Percentiles rank a stretch among this genome's conserved stretches.
Evolutionary conservation across 2,113 vertebrate genomes (phyloP).

Genomic region (Glaucomys volans): DNA sequence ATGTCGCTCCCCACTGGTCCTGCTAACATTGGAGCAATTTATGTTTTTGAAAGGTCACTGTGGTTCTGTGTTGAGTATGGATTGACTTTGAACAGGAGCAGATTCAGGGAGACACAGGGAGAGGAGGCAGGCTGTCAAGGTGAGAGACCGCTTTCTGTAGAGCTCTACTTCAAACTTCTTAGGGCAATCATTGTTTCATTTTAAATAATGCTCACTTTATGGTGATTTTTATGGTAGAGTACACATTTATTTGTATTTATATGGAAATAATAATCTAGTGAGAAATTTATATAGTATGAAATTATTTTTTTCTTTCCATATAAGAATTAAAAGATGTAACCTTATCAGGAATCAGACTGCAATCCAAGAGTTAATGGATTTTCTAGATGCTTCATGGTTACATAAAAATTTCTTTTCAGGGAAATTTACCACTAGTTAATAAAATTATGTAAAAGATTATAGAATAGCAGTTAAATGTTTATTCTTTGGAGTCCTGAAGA

Average conservation of each 20-base stretch:
- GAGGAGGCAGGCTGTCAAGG: background rate
- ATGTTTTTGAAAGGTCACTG: background rate
- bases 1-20: background rate
- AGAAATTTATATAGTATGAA: background rate
- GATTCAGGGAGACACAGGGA: background rate
- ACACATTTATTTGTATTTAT: background rate
- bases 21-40: background rate
- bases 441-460: background rate
- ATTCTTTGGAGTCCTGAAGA: background rate
- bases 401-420: slow-evolving; percentile 14
- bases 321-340: background rate
- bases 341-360: background rate
- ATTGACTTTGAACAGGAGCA: background rate
- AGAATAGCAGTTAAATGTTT: background rate
- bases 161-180: background rate
- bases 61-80: background rate
- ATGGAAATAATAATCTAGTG: background rate
- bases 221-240: background rate
- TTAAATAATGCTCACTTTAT: background rate
- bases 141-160: background rate
- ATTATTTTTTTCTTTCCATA: background rate
- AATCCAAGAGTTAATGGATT: background rate
- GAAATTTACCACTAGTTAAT: background rate
- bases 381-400: background rate
- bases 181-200: background rate